These are phyloP conservation scores for Cydia amplana DNA, from an alignment of 1,140 invertebrate genomes.

Conservation along the genomic window DNA sequence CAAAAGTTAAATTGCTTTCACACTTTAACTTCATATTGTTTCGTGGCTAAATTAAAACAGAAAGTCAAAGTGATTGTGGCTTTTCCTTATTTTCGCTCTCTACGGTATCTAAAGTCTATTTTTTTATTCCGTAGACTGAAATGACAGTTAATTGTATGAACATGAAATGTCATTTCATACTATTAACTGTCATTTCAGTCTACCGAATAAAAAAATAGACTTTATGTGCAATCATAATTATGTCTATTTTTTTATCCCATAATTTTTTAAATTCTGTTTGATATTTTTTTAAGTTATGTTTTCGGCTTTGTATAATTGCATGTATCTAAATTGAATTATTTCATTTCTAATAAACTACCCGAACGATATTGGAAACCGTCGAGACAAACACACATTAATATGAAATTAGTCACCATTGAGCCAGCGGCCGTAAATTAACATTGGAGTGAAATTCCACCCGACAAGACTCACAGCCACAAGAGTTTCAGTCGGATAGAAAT, in stretches of 20 bases:
- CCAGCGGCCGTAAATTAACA: slow-evolving; percentile 61
- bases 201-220: too few species aligned
- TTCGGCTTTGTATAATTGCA: neutral
- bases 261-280: neutral
- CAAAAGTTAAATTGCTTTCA: slow-evolving; percentile 30
- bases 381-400: slow-evolving; percentile 60
- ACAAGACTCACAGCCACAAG: slow-evolving; percentile 43
- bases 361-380: slow-evolving; percentile 33
- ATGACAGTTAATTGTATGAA: too few species aligned
- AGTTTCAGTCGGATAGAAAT: neutral
- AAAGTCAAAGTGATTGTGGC: neutral
- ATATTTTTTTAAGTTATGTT: too few species aligned
- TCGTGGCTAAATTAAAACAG: slow-evolving; percentile 19
- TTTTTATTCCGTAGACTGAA: neutral
- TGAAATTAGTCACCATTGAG: slow-evolving; percentile 58
- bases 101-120: neutral
- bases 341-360: neutral
- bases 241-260: neutral
- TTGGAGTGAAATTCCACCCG: slow-evolving; percentile 57
- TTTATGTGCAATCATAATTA: neutral
- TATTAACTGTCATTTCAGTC: too few species aligned
- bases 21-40: slow-evolving; percentile 31
- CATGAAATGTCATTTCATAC: too few species aligned
- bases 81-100: slow-evolving; percentile 2
- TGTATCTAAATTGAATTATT: neutral